Conservation (phyloP, 1,140 invertebrate species). For the Caenorhabditis tropicalis region DNA sequence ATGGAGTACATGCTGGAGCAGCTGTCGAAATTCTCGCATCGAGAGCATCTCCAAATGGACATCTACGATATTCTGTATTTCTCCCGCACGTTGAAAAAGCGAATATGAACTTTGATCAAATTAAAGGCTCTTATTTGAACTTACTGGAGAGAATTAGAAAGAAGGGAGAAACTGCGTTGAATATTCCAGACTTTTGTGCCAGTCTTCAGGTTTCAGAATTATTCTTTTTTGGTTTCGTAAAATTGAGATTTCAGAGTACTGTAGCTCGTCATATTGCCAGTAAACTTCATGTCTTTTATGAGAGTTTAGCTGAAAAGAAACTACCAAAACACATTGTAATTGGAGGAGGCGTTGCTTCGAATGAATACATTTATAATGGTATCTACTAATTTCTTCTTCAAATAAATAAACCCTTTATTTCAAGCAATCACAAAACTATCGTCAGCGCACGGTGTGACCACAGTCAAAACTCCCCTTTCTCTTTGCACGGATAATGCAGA, state of each 20-base stretch:
- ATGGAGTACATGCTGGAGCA: conserved; percentile 41
- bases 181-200: conserved; percentile 36
- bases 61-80: conserved; percentile 14
- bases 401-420: background rate
- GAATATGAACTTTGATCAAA: conserved; percentile 43
- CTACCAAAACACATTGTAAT: conserved; percentile 23
- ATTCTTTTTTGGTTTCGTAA: background rate
- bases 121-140: conserved; percentile 28
- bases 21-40: conserved; percentile 40
- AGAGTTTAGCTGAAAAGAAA: background rate
- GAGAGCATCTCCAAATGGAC: conserved; percentile 26
- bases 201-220: conserved; percentile 18
- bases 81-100: background rate
- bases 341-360: conserved; percentile 47
- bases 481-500: conserved; percentile 53
- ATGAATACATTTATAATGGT: conserved; percentile 40
- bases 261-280: conserved; percentile 33
- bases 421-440: conserved; percentile 35
- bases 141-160: background rate
- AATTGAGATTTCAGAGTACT: background rate
- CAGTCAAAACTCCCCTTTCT: background rate
- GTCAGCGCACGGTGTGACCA: background rate
- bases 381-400: background rate
- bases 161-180: background rate
- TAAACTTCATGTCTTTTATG: background rate